phyloP scores from a whole-genome alignment of 2,113 vertebrate genomes.

The Bos taurus region ARS-UCD2.0 NC_037348.1:16191501-16192000 shows the following conservation, averaged over 20 bases:
- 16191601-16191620: background rate
- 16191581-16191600: background rate
- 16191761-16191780: slow-evolving; percentile 43
- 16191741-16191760: slow-evolving; percentile 39
- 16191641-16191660: background rate
- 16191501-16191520: background rate
- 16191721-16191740: slow-evolving; percentile 15
- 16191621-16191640: background rate
- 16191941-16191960: slow-evolving; percentile 23
- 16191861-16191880: slow-evolving; percentile 28
- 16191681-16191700: slow-evolving; percentile 12
- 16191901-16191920: slow-evolving; percentile 37
- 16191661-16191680: background rate
- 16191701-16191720: background rate
- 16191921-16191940: slow-evolving; percentile 46
- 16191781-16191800: slow-evolving; percentile 59
- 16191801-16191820: slow-evolving; percentile 69
- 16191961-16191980: background rate
- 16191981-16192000: background rate
- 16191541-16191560: background rate
- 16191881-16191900: slow-evolving; percentile 63
- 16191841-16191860: slow-evolving; percentile 52
- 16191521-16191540: background rate
- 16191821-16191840: slow-evolving; percentile 44
- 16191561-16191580: background rate